Base-by-base conservation (phyloP, 2,888 invertebrate species). In the Tridacna crocea region DNA sequence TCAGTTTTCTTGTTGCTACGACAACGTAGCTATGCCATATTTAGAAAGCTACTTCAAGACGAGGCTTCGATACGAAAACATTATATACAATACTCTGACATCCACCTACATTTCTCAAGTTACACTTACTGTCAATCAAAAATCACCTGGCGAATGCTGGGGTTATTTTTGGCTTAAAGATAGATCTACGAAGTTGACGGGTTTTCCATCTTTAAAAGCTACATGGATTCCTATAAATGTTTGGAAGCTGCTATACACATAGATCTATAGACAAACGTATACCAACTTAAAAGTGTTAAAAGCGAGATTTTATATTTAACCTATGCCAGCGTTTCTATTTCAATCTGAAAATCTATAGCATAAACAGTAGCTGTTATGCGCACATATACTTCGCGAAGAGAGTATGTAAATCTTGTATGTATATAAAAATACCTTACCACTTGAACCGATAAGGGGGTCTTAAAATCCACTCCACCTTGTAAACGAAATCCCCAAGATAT, bases 341-440 rank as follows among this genome's bases (percentile, higher is more conserved):
- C 70, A 70, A 70, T 15, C 22, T 19, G 22, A 51, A 70, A 70
- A 70, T 70, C 70, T 51, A 70, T 70, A 51, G 24, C n/a, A 26
- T 70, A 70, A 70, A 70, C 70, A 51, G 19, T 73, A 15, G 73
- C 36, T 19, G 58, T n/a, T 73, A 26, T 73, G 58, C 51, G 19
- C 22, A 58, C 13, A 70, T 22, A 70, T 27, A 36, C 68, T 70
- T 70, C 24, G 26, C 48, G 70, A 51, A 70, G 70, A 8, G 70
- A 70, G 51, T 70, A 51, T 70, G 70, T 70, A 70, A 70, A 70
- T 51, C 22, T 19, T 27, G 36, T 73, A 73, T 17, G 72, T 55
- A 73, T 22, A 60, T 19, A 58, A 60, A 73, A 60, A 17, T 55
- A 22, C 48, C 96, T 96, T 95, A 94, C 94, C 90, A 91, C 88